Base-by-base conservation (phyloP, 1,140 invertebrate species). In the Hormaphis cornu region DNA sequence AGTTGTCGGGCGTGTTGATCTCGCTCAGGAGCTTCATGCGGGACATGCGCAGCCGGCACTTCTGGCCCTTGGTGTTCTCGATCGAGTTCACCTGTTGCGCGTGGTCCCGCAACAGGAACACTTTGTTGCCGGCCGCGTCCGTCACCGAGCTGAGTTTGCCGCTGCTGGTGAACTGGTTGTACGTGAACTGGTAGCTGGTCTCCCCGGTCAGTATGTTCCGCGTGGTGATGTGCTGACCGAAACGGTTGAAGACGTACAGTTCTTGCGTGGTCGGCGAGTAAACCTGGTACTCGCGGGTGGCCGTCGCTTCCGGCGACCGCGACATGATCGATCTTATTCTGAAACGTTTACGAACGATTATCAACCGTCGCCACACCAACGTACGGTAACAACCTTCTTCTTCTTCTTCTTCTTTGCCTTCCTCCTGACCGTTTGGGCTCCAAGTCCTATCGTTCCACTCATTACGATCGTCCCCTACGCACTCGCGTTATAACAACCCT, bases 161-260 rank as follows among this genome's bases (percentile, higher is more conserved):
- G 75, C 95, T 95, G 72, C 91, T 95, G 0, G 94, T 97, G 75
- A 96, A 96, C 0, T 97, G 93, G 73, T 94, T 97, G 78, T 98
- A 97, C 0, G 91, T 89, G 76, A 97, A 98, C 2, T 89, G 84
- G 76, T 96, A 97, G 69, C 90, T 87, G 1, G 87, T 91, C 77
- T 94, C 90, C 0, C 91, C 90, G 0, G 93, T 97, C 3, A 96
- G 80, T 70, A 97, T 94, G 76, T 96, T 95, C 71, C 88, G 89
- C 0, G 95, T 97, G 35, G 88, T 86, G 2, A 93, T 86, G 74
- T 97, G 95, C 77, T 97, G 93, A 0, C 95, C 95, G 75, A 96
- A 96, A 73, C 93, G 82, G 76, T 97, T 97, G 78, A 98, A 98
- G 12, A 96, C 87, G 75, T 96, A 97, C 52, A 94, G 88, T 79